Conservation (phyloP, 2,113 vertebrate species). For the Mormyrus lacerda region DNA sequence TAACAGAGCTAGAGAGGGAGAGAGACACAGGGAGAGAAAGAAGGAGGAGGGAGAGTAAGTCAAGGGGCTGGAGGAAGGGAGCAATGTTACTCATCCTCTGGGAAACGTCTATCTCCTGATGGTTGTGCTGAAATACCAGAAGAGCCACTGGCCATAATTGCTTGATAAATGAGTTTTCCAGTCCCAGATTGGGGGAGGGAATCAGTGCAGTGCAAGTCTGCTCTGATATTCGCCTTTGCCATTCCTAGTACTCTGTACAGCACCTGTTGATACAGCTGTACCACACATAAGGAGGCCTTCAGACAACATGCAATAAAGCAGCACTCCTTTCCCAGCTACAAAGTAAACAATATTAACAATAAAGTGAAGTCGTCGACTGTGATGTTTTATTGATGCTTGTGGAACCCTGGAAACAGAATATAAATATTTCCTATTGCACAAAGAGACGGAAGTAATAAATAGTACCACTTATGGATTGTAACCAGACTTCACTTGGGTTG, state of each 20-base stretch:
- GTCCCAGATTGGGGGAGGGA: slow-evolving; percentile 26
- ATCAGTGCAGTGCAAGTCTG: neutral
- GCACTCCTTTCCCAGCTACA: neutral
- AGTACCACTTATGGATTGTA: neutral
- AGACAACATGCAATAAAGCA: neutral
- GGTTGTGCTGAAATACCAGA: slow-evolving; percentile 59
- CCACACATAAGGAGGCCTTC: neutral
- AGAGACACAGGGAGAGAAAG: slow-evolving; percentile 26
- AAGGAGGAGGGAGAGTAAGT: neutral
- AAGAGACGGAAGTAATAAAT: neutral
- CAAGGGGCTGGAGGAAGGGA: slow-evolving; percentile 26
- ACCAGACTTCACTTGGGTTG: neutral
- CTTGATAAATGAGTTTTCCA: slow-evolving; percentile 66
- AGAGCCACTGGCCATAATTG: slow-evolving; percentile 61
- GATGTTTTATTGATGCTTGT: neutral
- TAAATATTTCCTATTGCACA: neutral
- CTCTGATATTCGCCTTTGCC: neutral
- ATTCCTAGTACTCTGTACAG: neutral
- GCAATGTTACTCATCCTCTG: slow-evolving; percentile 34
- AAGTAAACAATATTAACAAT: neutral
- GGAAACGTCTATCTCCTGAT: slow-evolving; percentile 43
- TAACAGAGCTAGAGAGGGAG: slow-evolving; percentile 31
- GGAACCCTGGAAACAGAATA: neutral
- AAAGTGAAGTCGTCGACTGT: neutral
- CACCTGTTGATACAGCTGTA: neutral